Percentiles rank a stretch among this genome's conserved stretches.
These are phyloP conservation scores for Acanthosepion lycidas DNA, from an alignment of 2,888 invertebrate genomes.

Conservation along the genomic window DNA sequence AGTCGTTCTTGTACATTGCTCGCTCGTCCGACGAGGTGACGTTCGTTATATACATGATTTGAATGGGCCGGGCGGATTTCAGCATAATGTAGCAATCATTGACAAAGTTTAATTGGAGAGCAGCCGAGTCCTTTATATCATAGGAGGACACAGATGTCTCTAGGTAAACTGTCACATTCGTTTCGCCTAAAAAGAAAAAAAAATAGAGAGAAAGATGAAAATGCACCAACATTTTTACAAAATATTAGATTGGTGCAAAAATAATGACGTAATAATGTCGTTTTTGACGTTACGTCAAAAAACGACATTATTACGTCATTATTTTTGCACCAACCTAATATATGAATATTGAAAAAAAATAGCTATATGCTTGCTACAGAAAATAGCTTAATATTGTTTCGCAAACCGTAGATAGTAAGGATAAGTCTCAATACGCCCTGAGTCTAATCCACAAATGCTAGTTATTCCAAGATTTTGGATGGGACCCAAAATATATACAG, in stretches of 20 bases:
- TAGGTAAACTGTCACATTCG: conserved; percentile 47
- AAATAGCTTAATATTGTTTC: too few relatives aligned
- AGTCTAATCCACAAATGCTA: too few relatives aligned
- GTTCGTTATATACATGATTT: conserved; percentile 41
- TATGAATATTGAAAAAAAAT: not conserved
- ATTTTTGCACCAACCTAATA: too few relatives aligned
- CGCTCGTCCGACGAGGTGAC: conserved; percentile 25
- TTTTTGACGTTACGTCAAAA: too few relatives aligned
- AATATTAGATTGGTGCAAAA: too few relatives aligned
- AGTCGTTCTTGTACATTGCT: conserved; percentile 51
- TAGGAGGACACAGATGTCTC: conserved; percentile 46
- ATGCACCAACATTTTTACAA: accelerated
- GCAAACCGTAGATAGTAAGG: too few relatives aligned
- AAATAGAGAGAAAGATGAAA: not conserved
- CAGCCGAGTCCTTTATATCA: conserved; percentile 24
- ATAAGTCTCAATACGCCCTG: too few relatives aligned
- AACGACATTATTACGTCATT: too few relatives aligned
- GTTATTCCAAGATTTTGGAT: too few relatives aligned
- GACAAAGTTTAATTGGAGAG: conserved; percentile 49
- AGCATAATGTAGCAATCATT: conserved; percentile 49
- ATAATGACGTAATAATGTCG: too few relatives aligned
- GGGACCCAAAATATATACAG: too few relatives aligned
- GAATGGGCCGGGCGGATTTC: conserved; percentile 45
- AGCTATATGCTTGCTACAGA: not conserved
- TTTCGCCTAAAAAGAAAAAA: conserved; percentile 48